Percentiles rank a stretch among this genome's conserved stretches.
These are phyloP conservation scores for Polydesmus complanatus DNA, from an alignment of 2,888 invertebrate genomes.

Conservation along the genomic window DNA sequence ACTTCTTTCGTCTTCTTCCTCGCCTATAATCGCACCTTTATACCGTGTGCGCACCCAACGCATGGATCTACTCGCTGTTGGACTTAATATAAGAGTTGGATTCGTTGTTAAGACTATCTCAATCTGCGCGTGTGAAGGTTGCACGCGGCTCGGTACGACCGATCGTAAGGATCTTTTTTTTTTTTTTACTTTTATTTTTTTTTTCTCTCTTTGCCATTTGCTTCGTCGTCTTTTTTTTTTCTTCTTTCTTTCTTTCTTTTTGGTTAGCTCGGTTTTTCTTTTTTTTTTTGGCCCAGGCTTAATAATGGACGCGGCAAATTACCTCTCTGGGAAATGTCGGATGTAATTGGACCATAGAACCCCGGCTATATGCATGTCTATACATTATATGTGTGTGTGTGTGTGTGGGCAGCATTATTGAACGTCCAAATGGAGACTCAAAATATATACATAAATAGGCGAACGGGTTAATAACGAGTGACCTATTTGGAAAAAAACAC, in stretches of 20 bases:
- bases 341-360: constrained; percentile 7
- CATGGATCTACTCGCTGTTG: no score
- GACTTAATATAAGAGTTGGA: not conserved
- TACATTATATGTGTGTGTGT: no score
- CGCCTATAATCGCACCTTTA: not conserved
- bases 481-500: no score
- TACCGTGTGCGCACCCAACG: not conserved
- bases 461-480: not conserved
- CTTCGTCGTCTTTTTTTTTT: not conserved
- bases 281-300: not conserved
- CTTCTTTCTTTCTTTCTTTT: not conserved
- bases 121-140: not conserved
- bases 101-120: not conserved
- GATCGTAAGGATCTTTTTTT: not conserved
- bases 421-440: not conserved
- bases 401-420: not conserved
- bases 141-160: not conserved
- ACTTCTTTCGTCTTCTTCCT: no score
- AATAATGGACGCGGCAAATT: constrained; percentile 12
- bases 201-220: not conserved
- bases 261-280: not conserved
- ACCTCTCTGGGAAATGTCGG: constrained; percentile 13
- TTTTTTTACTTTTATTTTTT: not conserved
- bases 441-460: not conserved
- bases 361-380: not conserved